Percentiles rank a stretch among this genome's conserved stretches.
Conservation (phyloP, 2,888 invertebrate species). For the Periphyllus acericola region DNA sequence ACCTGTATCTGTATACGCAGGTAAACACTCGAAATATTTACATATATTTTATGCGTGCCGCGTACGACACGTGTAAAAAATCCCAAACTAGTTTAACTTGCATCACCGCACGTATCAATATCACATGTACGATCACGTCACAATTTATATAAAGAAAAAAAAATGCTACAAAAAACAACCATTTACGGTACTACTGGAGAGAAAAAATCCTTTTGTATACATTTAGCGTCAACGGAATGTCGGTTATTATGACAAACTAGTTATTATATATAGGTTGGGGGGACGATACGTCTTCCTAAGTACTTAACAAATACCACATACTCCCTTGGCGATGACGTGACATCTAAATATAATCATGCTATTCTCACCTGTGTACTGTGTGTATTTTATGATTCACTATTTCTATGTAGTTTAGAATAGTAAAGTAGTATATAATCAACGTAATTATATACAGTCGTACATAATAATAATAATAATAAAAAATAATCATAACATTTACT, state of each 20-base stretch:
- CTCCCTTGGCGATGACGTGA: slow-evolving; percentile 37
- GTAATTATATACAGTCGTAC: background rate
- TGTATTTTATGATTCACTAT: slow-evolving; percentile 26
- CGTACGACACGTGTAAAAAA: slow-evolving; percentile 29
- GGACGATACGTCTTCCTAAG: slow-evolving; percentile 22
- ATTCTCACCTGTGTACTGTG: background rate
- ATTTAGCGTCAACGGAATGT: slow-evolving; percentile 29
- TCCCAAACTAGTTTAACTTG: slow-evolving; percentile 48
- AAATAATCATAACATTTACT: too few relatives aligned
- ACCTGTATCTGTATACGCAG: background rate
- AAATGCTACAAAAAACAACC: background rate
- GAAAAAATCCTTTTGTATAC: slow-evolving; percentile 45
- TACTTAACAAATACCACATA: slow-evolving; percentile 39
- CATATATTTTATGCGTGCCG: slow-evolving; percentile 13
- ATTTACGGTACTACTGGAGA: slow-evolving; percentile 18
- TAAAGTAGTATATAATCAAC: slow-evolving; percentile 1
- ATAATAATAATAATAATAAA: background rate
- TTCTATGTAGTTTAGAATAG: slow-evolving; percentile 4
- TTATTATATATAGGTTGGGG: slow-evolving; percentile 39
- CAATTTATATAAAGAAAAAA: background rate
- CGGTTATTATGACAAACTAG: slow-evolving; percentile 45
- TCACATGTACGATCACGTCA: slow-evolving; percentile 33
- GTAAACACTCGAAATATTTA: slow-evolving; percentile 43
- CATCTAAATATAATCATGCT: slow-evolving; percentile 30
- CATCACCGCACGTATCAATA: slow-evolving; percentile 41